Conservation (phyloP, 2,888 invertebrate species). For the Lymantria dispar region DNA sequence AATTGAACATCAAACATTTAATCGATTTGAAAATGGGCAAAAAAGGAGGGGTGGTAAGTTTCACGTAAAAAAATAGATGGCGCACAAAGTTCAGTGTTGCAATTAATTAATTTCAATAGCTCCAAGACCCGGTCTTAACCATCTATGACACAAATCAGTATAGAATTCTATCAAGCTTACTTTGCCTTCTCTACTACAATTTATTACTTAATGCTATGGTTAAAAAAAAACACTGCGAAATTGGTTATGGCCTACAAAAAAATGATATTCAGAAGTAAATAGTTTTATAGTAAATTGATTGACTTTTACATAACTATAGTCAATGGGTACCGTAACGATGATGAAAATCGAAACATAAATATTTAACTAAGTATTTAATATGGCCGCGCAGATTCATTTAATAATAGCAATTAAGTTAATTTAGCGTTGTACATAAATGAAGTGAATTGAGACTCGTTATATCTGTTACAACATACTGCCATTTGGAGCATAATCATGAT, state of each 20-base stretch:
- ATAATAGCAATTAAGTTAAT: constrained; percentile 26
- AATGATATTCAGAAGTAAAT: background rate
- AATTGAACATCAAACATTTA: too few species aligned
- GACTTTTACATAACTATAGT: constrained; percentile 7
- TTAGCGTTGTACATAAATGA: constrained; percentile 14
- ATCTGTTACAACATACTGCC: constrained; percentile 19
- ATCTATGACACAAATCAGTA: too few species aligned
- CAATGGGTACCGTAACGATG: constrained; percentile 10
- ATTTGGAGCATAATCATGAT: constrained; percentile 12
- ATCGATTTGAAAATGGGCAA: too few species aligned
- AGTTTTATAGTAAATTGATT: constrained; percentile 4
- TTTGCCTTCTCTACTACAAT: too few species aligned
- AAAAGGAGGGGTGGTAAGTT: too few species aligned
- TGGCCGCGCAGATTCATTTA: constrained; percentile 9
- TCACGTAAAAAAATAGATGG: too few species aligned
- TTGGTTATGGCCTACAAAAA: background rate
- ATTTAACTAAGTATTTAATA: constrained; percentile 11
- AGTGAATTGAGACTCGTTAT: constrained; percentile 24
- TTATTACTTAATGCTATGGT: too few species aligned
- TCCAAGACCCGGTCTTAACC: too few species aligned
- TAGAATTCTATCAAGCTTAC: too few species aligned
- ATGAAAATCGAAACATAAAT: constrained; percentile 12
- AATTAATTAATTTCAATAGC: too few species aligned
- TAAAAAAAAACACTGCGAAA: background rate
- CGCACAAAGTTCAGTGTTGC: too few species aligned